phyloP scores from a whole-genome alignment of 2,888 invertebrate genomes.

The Pogonocherus hispidulus region DNA sequence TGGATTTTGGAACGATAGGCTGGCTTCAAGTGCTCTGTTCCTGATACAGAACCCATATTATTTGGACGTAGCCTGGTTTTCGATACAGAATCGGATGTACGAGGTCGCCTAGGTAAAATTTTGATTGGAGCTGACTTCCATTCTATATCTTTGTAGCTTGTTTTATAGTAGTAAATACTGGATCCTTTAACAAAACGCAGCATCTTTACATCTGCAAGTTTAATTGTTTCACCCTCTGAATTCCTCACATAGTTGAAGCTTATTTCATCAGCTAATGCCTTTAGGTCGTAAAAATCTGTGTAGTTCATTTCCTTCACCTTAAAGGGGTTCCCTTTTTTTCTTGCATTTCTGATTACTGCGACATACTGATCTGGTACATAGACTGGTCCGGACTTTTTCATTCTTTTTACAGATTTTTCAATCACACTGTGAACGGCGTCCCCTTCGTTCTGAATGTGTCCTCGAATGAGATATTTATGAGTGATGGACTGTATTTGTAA shows the following conservation, averaged over 20 bases:
- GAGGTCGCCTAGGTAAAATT: too few species aligned
- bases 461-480: constrained; percentile 11
- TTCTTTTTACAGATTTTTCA: neutral
- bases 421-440: neutral
- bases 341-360: neutral
- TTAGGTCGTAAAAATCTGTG: neutral
- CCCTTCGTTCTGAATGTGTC: constrained; percentile 5
- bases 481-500: neutral
- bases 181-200: neutral
- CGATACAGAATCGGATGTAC: too few species aligned
- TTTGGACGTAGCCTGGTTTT: too few species aligned
- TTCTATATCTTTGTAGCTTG: neutral
- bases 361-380: constrained; percentile 5
- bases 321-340: neutral
- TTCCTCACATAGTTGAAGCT: neutral
- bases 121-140: neutral
- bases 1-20: neutral
- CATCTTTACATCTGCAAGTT: neutral
- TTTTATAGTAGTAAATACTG: neutral
- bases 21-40: neutral
- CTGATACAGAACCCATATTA: neutral
- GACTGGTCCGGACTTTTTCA: constrained; percentile 7
- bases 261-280: neutral
- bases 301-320: neutral
- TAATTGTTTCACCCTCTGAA: neutral